phyloP scores from a whole-genome alignment of 2,113 vertebrate species.

The Pygoscelis antarcticus region DNA sequence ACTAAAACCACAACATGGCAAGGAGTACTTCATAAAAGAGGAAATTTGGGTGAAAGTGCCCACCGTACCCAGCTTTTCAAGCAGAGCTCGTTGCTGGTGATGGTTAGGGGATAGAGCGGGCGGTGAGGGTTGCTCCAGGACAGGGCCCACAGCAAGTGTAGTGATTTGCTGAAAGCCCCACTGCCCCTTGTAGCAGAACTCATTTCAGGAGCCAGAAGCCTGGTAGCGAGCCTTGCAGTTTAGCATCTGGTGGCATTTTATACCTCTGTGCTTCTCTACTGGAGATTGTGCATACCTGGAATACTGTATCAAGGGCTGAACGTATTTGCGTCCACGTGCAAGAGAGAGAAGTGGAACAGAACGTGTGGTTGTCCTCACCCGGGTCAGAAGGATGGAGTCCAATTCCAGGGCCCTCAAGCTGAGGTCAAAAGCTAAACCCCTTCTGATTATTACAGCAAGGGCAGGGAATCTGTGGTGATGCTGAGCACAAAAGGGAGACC shows the following conservation, averaged over 20 bases:
- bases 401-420: background rate
- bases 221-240: background rate
- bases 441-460: background rate
- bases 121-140: background rate
- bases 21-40: background rate
- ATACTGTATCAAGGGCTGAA: background rate
- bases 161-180: background rate
- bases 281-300: background rate
- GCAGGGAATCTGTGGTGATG: background rate
- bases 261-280: background rate
- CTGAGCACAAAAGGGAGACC: background rate
- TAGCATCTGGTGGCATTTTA: background rate
- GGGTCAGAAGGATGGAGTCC: background rate
- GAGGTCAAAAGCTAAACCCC: background rate
- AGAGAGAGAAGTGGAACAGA: background rate
- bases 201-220: background rate
- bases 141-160: background rate
- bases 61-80: background rate
- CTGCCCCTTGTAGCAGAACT: background rate
- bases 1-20: constrained; percentile 9
- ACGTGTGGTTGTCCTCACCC: rapidly evolving
- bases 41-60: constrained; percentile 41
- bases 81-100: background rate
- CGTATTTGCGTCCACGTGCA: background rate
- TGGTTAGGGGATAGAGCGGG: background rate